Base-by-base conservation (phyloP, 2,888 invertebrate species). In the Romanomermis culicivorax region DNA sequence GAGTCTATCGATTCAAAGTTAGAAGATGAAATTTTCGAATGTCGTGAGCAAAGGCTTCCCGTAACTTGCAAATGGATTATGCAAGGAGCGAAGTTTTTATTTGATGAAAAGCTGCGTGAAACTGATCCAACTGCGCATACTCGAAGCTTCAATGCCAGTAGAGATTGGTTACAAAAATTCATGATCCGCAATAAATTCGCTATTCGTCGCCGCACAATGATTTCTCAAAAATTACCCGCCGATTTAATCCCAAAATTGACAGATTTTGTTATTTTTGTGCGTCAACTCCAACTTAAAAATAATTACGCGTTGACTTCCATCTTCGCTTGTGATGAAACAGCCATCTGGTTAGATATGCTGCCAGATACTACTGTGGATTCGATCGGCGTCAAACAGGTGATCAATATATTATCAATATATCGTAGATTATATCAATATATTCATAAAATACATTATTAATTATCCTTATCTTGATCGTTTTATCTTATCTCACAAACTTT, bases 51-150 rank as follows among this genome's bases (percentile, higher is more conserved):
- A 11, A 11, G 45, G 23, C 45, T 45, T 11, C 23, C 45, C 7
- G 45, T 45, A n/a, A n/a, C 45, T n/a, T 45, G 45, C 45, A 45
- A 45, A 45, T 45, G 45, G 45, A 23, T 45, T 23, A 45, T 45
- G 17, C 45, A n/a, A 11, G 17, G 45, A n/a, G 45, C 45, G 4
- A 23, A 11, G 23, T 11, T 23, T 23, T n/a, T 45, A 23, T 45
- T 23, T 7, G 45, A 45, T 23, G 4, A 45, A 45, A 45, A 45
- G 11, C 17, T n/a, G 7, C 17, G 11, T 36, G 23, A 45, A 11
- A 45, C 23, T 23, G 45, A 45, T 23, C 23, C 11, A n/a, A 23
- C 36, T 36, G 36, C 7, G 11, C 17, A 36, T 11, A 7, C 17
- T 7, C 7, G 36, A 7, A 4, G 23, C 7, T 45, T 45, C 7